Conservation (phyloP, 2,888 invertebrate genomes). For the Cotesia congregata region DNA sequence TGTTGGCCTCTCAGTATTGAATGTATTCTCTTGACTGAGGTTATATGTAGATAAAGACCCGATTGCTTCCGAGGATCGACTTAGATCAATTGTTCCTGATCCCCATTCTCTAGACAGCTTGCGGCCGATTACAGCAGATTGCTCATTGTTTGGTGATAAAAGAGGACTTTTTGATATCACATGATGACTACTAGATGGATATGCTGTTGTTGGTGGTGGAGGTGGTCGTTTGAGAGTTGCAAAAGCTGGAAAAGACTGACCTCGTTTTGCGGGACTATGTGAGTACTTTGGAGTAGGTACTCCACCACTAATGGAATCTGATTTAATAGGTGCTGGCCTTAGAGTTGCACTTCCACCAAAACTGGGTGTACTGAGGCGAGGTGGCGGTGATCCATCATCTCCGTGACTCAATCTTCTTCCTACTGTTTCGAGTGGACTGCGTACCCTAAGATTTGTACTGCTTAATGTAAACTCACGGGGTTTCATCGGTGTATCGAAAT, state of each 20-base stretch:
- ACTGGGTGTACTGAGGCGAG: slow-evolving; percentile 58
- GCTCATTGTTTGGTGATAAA: slow-evolving; percentile 64
- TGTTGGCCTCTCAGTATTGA: slow-evolving; percentile 51
- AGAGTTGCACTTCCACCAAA: slow-evolving; percentile 65
- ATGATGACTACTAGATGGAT: slow-evolving; percentile 43
- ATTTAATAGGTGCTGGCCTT: slow-evolving; percentile 57
- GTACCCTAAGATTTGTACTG: slow-evolving; percentile 65
- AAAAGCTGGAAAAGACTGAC: slow-evolving; percentile 68
- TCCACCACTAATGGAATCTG: slow-evolving; percentile 57
- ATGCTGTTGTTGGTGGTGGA: slow-evolving; percentile 45
- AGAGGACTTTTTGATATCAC: slow-evolving; percentile 60
- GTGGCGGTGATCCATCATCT: slow-evolving; percentile 65
- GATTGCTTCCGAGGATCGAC: slow-evolving; percentile 64
- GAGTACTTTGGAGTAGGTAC: slow-evolving; percentile 61
- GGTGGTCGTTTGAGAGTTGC: slow-evolving; percentile 63
- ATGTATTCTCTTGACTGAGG: slow-evolving; percentile 55
- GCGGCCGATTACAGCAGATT: slow-evolving; percentile 64
- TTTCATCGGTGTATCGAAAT: slow-evolving; percentile 62
- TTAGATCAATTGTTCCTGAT: slow-evolving; percentile 63
- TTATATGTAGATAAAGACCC: slow-evolving; percentile 58
- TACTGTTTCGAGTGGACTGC: slow-evolving; percentile 66
- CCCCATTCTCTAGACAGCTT: slow-evolving; percentile 68
- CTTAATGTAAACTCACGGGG: slow-evolving; percentile 67
- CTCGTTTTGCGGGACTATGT: slow-evolving; percentile 66
- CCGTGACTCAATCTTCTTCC: slow-evolving; percentile 67